These are phyloP conservation scores for Cydia strobilella DNA, from an alignment of 1,140 invertebrate species.

Conservation along the genomic window DNA sequence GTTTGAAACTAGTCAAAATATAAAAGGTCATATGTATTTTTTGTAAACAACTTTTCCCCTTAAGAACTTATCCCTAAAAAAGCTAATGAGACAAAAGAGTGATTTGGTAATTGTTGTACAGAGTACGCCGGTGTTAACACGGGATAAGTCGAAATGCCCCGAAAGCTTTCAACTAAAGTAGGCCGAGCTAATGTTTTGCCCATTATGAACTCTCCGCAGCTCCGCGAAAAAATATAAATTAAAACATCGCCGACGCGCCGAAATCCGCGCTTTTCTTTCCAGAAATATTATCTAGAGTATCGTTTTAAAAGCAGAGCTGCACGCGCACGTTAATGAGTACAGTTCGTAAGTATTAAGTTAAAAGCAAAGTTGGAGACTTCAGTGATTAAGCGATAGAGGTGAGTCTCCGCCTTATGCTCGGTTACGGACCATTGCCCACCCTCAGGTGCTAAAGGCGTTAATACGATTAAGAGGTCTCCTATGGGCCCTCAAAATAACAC, in stretches of 20 bases:
- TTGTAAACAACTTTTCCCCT: conserved; percentile 9
- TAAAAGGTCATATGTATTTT: background rate
- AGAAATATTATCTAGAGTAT: conserved; percentile 35
- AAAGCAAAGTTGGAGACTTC: conserved; percentile 5
- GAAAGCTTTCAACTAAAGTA: conserved; percentile 71
- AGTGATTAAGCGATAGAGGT: conserved; percentile 34
- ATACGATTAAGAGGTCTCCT: conserved; percentile 69
- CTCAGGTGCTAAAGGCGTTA: conserved; percentile 70
- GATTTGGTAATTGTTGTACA: conserved; percentile 24
- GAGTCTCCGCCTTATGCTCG: conserved; percentile 50
- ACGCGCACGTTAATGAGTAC: background rate
- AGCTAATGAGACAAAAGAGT: conserved; percentile 30
- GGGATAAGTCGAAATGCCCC: conserved; percentile 65
- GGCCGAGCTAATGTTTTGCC: conserved; percentile 71
- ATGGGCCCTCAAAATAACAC: conserved; percentile 60
- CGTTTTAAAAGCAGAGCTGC: conserved; percentile 7
- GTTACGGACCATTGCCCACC: conserved; percentile 64
- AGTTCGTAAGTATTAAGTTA: background rate
- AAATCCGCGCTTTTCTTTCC: conserved; percentile 43
- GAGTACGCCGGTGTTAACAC: conserved; percentile 44
- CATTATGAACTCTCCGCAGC: conserved; percentile 64
- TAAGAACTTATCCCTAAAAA: conserved; percentile 19
- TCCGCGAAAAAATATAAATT: conserved; percentile 64
- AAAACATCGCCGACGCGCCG: conserved; percentile 50
- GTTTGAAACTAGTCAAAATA: background rate